A percentile compares a stretch with the other conserved stretches of the same genome.
Evolutionary conservation across 1,140 invertebrate species (phyloP).

Genomic region (Zaprionus camerounensis): DNA sequence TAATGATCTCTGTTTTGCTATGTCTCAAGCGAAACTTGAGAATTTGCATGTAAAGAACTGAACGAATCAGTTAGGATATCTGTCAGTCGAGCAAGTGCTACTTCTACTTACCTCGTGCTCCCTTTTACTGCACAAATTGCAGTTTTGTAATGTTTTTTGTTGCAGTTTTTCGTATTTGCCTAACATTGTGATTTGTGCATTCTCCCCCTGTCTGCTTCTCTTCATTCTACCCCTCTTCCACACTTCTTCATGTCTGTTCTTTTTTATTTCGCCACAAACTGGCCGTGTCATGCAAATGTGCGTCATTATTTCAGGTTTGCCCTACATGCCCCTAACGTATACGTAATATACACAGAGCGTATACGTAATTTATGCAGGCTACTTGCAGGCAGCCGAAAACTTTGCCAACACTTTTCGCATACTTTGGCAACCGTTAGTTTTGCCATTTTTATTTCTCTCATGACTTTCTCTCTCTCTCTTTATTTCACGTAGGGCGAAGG

Average conservation of each 20-base stretch:
- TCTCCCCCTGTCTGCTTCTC: not conserved
- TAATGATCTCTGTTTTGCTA: accelerated
- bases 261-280: constrained; percentile 13
- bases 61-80: not conserved
- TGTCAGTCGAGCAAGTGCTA: not conserved
- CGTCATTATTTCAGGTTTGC: constrained; percentile 31
- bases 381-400: constrained; percentile 25
- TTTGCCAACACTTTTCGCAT: constrained; percentile 45
- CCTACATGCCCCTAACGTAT: constrained; percentile 29
- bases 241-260: constrained; percentile 9
- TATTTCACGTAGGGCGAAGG: constrained; percentile 87
- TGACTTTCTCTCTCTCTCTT: not conserved
- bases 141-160: constrained; percentile 18
- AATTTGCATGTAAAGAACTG: not conserved
- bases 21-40: not conserved
- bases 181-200: constrained; percentile 19
- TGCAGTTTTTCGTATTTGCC: constrained; percentile 24
- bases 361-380: constrained; percentile 42
- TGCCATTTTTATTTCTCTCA: constrained; percentile 7
- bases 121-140: not conserved
- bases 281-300: constrained; percentile 40
- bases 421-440: constrained; percentile 24
- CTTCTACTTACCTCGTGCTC: not conserved
- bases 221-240: not conserved
- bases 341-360: constrained; percentile 23